phyloP scores from a whole-genome alignment of 2,888 invertebrate species.

The Drosophila mimica region DNA sequence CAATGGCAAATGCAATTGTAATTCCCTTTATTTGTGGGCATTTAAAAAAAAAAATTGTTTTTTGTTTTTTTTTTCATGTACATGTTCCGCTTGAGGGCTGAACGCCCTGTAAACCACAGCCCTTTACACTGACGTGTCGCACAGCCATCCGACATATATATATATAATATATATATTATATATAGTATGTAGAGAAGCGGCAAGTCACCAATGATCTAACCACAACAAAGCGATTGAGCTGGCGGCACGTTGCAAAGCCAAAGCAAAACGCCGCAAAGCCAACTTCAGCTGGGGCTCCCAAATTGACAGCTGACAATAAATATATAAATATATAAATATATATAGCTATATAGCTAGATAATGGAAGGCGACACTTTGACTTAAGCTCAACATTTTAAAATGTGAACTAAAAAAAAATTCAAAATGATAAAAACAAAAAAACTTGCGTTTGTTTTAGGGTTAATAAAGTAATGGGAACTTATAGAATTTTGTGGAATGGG shows the following conservation, averaged over 20 bases:
- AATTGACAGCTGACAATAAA: constrained; percentile 17
- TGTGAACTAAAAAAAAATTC: neutral
- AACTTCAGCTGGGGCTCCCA: constrained; percentile 35
- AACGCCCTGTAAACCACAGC: constrained; percentile 47
- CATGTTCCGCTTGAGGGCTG: constrained; percentile 45
- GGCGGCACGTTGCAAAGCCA: constrained; percentile 15
- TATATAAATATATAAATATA: neutral
- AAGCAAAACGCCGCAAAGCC: constrained; percentile 35
- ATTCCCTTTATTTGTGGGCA: constrained; percentile 39
- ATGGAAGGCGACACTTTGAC: constrained; percentile 2
- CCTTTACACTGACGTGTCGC: constrained; percentile 61
- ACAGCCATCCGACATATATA: neutral
- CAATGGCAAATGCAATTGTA: constrained; percentile 71
- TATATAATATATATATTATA: neutral
- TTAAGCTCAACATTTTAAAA: neutral
- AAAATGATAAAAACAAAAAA: neutral
- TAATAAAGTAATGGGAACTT: neutral
- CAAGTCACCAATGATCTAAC: constrained; percentile 44
- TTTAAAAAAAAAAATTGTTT: constrained; percentile 2
- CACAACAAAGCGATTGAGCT: constrained; percentile 59
- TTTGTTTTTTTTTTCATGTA: constrained; percentile 6
- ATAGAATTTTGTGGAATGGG: neutral
- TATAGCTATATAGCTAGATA: too few relatives aligned
- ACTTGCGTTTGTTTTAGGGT: neutral
- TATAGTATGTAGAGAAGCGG: constrained; percentile 37